Base-by-base conservation (phyloP, 2,888 invertebrate genomes). In the Dasysyrphus tricinctus region DNA sequence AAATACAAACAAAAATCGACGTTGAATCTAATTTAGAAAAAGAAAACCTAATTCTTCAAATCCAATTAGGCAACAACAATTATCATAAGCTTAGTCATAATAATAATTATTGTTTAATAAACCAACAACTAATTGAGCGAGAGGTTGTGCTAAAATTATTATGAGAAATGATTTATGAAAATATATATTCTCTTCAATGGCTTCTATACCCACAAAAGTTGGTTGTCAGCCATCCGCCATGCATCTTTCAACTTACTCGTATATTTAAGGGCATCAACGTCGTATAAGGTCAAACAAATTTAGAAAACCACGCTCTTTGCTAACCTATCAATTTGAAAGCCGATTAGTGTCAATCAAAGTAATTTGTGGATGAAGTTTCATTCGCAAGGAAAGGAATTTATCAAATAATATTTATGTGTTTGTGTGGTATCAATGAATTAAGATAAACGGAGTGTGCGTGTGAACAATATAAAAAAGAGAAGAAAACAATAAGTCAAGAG, bases 61-160 rank as follows among this genome's bases (percentile, higher is more conserved):
- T 65, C 42, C 57, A 81, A 76, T 76, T 1, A 72, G 57, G 9
- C 34, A 42, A 1, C 6, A 47, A 47, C 56, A 65, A 65, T 76
- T 76, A 24, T 24, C 3, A 24, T 24, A 16, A 76, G 11, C 61
- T 56, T 34, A 81, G 70, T 47, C 37, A 51, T 51, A 51, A 51
- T 29, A 65, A 76, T 76, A 65, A 72, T 70, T 65, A 76, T 81
- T 81, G 76, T 72, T 76, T 72, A 76, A 76, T 76, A 75, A 81
- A 42, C 63, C 76, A 24, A 24, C 24, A 47, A 57, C 70, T 70
- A 81, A 81, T 72, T 76, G 76, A 72, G 39, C 39, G 34, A 57
- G 70, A 32, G 32, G 56, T 57, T 34, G 39, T 72, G 39, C 32
- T 57, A 24, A 69, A 80, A 57, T 61, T 12, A 56, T 51, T 49